A percentile compares a stretch with the other conserved stretches of the same genome.
These are phyloP conservation scores for Odontocolon sp. DNA, from an alignment of 2,888 invertebrate genomes.

Conservation along the genomic window DNA sequence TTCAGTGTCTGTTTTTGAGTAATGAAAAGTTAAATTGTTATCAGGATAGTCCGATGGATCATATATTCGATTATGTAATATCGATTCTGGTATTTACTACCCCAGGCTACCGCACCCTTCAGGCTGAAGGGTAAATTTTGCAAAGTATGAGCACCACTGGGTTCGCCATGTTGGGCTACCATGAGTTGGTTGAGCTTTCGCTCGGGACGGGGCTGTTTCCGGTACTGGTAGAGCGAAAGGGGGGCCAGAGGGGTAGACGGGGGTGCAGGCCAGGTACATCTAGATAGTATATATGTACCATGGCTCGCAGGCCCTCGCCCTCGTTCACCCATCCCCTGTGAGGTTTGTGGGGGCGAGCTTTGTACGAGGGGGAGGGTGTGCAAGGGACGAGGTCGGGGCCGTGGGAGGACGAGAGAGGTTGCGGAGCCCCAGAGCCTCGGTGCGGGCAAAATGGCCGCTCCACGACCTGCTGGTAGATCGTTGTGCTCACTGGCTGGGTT, in stretches of 20 bases:
- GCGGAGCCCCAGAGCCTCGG: conserved; percentile 62
- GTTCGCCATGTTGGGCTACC: conserved; percentile 77
- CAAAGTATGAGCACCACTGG: conserved; percentile 76
- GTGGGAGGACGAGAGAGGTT: conserved; percentile 67
- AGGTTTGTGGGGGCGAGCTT: conserved; percentile 70
- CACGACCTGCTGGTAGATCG: conserved; percentile 72
- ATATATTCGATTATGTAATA: background rate
- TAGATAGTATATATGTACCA: conserved; percentile 72
- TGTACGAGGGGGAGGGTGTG: conserved; percentile 58
- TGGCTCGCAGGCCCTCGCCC: conserved; percentile 75
- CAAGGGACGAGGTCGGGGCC: conserved; percentile 52
- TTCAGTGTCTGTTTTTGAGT: background rate
- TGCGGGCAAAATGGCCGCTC: conserved; percentile 78
- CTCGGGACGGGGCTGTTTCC: conserved; percentile 77
- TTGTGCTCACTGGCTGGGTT: conserved; percentile 66
- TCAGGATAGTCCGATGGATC: background rate
- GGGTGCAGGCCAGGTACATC: conserved; percentile 75
- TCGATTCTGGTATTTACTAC: background rate
- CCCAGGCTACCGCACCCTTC: background rate
- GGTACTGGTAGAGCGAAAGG: conserved; percentile 68
- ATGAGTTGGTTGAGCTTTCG: conserved; percentile 74
- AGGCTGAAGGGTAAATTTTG: conserved; percentile 38
- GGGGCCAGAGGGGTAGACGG: conserved; percentile 24
- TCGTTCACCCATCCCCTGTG: conserved; percentile 73
- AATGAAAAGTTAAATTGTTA: background rate